phyloP scores from a whole-genome alignment of 64 coral and sea anemone species.

The Anthopleura sola region DNA sequence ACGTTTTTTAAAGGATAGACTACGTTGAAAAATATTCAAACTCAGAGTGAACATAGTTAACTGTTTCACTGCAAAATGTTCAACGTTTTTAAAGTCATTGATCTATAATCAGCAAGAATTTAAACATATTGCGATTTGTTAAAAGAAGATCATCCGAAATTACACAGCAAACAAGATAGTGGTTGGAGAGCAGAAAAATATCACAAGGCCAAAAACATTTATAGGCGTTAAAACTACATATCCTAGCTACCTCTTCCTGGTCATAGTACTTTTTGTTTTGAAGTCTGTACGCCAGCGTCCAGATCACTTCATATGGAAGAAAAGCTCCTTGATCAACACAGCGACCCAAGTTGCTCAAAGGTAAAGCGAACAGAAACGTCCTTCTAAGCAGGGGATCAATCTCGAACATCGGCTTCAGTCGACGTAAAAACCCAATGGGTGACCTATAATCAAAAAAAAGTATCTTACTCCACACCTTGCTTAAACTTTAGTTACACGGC shows the following conservation, averaged over 20 bases:
- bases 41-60: too few relatives aligned
- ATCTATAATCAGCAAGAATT: too few relatives aligned
- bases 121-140: too few relatives aligned
- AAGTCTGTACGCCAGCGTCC: conserved; percentile 12
- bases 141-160: too few relatives aligned
- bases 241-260: not conserved
- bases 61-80: too few relatives aligned
- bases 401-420: conserved; percentile 32
- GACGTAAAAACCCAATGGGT: not conserved
- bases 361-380: conserved; percentile 32
- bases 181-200: too few relatives aligned
- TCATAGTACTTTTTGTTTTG: not conserved
- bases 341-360: conserved; percentile 12
- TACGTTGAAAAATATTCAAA: too few relatives aligned
- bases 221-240: too few relatives aligned
- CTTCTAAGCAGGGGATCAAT: conserved; percentile 31
- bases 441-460: not conserved
- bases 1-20: too few relatives aligned
- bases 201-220: too few relatives aligned
- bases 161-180: too few relatives aligned
- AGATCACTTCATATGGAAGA: conserved; percentile 18
- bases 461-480: not conserved
- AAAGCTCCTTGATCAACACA: not conserved
- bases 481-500: not conserved
- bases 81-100: too few relatives aligned